Conservation (phyloP, 2,888 invertebrate species). For the Lagria hirta region DNA sequence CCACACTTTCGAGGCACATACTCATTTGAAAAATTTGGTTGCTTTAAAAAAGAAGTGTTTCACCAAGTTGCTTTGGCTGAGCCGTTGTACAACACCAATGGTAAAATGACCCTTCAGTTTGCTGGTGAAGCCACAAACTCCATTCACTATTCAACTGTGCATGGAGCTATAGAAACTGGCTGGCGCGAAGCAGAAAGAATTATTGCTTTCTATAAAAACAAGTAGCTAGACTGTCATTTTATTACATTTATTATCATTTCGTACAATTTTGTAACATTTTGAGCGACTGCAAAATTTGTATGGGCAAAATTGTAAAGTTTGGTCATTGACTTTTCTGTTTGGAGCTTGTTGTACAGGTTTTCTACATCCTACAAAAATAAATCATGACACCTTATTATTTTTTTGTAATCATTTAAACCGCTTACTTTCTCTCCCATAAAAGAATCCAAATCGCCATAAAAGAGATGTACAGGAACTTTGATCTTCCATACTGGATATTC, state of each 20-base stretch:
- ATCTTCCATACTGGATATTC: constrained; percentile 62
- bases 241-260: too few relatives aligned
- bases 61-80: constrained; percentile 10
- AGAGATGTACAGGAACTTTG: constrained; percentile 62
- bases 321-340: too few relatives aligned
- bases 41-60: constrained; percentile 3
- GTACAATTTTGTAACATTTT: too few relatives aligned
- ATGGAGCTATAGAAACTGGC: constrained; percentile 21
- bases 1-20: constrained; percentile 37
- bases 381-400: too few relatives aligned
- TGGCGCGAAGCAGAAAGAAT: constrained; percentile 18
- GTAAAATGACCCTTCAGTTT: constrained; percentile 10
- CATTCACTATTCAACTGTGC: constrained; percentile 19
- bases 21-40: constrained; percentile 34
- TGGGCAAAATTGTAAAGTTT: too few relatives aligned
- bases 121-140: constrained; percentile 24
- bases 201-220: constrained; percentile 13
- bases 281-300: too few relatives aligned
- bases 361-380: too few relatives aligned
- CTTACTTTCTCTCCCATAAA: constrained; percentile 61
- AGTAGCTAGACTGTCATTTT: too few relatives aligned
- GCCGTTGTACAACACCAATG: constrained; percentile 7
- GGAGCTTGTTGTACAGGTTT: too few relatives aligned
- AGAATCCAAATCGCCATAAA: constrained; percentile 70
- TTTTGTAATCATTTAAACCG: too few relatives aligned